Evolutionary conservation across 1,140 invertebrate species (phyloP), one percentile per base, ranked within the genome.

Genomic region (Choristoneura fumiferana): DNA sequence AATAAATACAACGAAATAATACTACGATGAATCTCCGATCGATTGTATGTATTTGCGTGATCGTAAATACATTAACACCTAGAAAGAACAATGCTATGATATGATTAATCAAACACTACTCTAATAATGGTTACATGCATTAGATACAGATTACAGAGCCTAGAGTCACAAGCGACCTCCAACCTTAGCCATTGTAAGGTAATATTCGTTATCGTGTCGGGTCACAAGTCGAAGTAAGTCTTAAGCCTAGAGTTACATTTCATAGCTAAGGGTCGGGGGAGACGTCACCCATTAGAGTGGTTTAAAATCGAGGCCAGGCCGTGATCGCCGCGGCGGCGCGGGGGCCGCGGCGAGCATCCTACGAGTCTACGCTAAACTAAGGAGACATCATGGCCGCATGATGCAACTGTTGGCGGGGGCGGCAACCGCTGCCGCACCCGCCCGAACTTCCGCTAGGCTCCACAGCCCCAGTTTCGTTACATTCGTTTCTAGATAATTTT

Each of bases 341-440:
- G 59, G 72, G 65, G 60, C 15, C 65, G 65, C 68, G 76, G 73
- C 76, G 73, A 69, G 71, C 66, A n/a, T n/a, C n/a, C n/a, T n/a
- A n/a, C n/a, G n/a, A n/a, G n/a, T n/a, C n/a, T n/a, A n/a, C 58
- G 63, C 76, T 81, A 81, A 74, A 69, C 75, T 84, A 84, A 70
- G 49, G 74, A 69, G 70, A 75, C 82, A 85, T 68, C 84, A 87
- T 87, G 84, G 84, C 84, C 84, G 84, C 84, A 85, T 85, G 82
- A 78, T 85, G 82, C 59, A 84, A 82, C 81, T 62, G 65, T 45
- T 60, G 68, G 69, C 60, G 65, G 29, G 52, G 8, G 15, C 54
- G 17, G 33, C 43, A 15, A 49, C 9, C 4, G 5, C 14, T 4
- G n/a, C n/a, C n/a, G n/a, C 1, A 10, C 17, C 10, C 22, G 9